Evolutionary conservation across 2,113 vertebrate species (phyloP).

Genomic region (Plecotus auritus): DNA sequence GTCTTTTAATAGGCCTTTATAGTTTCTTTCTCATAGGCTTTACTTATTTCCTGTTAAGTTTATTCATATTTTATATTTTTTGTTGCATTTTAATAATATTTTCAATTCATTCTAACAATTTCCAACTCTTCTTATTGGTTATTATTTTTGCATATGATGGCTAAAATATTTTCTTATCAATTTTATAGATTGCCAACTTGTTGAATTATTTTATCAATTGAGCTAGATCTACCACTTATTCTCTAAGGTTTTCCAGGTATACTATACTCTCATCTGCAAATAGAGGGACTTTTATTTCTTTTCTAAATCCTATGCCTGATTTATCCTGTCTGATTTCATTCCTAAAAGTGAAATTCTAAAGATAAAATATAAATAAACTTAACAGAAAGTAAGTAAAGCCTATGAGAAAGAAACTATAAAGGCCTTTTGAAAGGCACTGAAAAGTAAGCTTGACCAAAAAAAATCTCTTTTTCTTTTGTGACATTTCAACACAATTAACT

Average conservation of each 20-base stretch:
- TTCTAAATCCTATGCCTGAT: background rate
- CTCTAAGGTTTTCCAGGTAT: background rate
- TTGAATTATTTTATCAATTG: conserved; percentile 2
- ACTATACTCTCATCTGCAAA: background rate
- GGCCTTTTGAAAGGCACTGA: background rate
- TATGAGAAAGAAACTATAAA: background rate
- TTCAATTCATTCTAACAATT: background rate
- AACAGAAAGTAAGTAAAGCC: background rate
- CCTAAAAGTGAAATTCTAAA: background rate
- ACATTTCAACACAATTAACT: background rate
- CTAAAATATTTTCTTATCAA: background rate
- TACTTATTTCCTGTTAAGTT: too few relatives aligned
- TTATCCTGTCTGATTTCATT: background rate
- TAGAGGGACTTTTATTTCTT: background rate
- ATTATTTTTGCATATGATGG: background rate
- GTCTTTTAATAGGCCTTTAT: too few relatives aligned
- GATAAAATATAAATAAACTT: background rate
- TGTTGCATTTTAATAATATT: background rate
- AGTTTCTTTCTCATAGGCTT: too few relatives aligned
- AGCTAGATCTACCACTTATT: background rate
- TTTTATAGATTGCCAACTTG: background rate
- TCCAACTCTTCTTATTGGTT: background rate
- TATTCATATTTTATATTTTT: background rate
- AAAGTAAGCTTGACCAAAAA: background rate
- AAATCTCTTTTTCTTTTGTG: background rate